Evolutionary conservation across 92 coral and sea anemone species (phyloP).

Genomic region (Umimayanthus kanabou): DNA sequence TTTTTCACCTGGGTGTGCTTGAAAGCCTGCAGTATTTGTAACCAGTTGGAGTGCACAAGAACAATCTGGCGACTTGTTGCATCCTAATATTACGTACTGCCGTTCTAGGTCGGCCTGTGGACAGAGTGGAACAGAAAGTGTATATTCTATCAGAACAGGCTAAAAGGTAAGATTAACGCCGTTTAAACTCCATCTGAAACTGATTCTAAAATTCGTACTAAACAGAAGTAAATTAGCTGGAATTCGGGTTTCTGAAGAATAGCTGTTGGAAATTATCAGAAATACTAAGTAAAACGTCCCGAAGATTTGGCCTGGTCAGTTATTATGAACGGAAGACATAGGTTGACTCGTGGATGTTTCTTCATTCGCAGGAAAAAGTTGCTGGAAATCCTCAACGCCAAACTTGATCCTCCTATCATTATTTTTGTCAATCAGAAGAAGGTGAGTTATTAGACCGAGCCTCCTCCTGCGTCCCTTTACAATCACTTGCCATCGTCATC

Average conservation of each 20-base stretch:
- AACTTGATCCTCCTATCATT: constrained; percentile 93
- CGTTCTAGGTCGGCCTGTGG: constrained; percentile 90
- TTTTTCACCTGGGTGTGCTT: too few species aligned
- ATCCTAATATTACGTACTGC: not conserved
- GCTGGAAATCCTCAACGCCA: constrained; percentile 83
- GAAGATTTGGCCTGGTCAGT: too few species aligned
- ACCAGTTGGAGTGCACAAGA: too few species aligned
- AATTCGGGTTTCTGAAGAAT: too few species aligned
- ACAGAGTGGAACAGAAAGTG: constrained; percentile 91
- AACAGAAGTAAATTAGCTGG: too few species aligned
- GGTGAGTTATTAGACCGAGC: constrained; percentile 48
- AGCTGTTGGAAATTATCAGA: too few species aligned
- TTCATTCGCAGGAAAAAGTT: constrained; percentile 78
- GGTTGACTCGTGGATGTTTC: not conserved
- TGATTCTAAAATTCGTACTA: not conserved
- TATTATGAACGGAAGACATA: not conserved
- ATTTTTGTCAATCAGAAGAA: constrained; percentile 98
- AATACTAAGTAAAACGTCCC: too few species aligned
- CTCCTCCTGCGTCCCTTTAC: not conserved
- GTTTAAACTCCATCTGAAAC: not conserved
- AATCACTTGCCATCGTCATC: not conserved
- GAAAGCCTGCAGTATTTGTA: not conserved
- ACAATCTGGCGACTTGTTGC: not conserved
- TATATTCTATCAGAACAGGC: constrained; percentile 78
- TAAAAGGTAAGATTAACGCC: constrained; percentile 68